Evolutionary conservation across 2,797 vertebrate genomes (phyloP), one percentile per base, ranked within the genome.

Genomic region (Prunella strophiata): DNA sequence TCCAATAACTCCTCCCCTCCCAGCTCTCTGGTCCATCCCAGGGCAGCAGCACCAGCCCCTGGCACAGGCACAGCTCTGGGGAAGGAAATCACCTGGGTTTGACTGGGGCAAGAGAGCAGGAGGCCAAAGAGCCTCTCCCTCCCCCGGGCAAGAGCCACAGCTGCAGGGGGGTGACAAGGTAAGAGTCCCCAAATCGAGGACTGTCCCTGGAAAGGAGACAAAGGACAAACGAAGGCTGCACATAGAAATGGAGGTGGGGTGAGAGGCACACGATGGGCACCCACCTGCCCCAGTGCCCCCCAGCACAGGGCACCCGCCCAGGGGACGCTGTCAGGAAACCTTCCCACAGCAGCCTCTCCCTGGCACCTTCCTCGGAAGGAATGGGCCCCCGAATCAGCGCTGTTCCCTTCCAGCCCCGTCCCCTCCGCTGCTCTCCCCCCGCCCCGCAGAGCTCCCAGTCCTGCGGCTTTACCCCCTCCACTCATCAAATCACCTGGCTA

Each of bases 401-500:
- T 70, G 32, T 32, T 57, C 88, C 65, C 51, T 76, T 57, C 54
- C 67, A 32, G n/a, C 32, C 58, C 40, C 8, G 1, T 6, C 13
- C 7, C 10, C 32, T 51, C 9, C 77, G 43, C 8, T 7, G 42
- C 43, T 72, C 61, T 57, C n/a, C 18, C 76, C 76, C 32, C 17
- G 38, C 40, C n/a, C 34, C 0, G 0, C 71, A 45, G 40, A 85
- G 78, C 59, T 59, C 91, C 85, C 50, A 66, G 36, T 83, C 93
- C 96, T 88, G 89, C 29, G 30, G 95, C 61, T 16, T 96, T 65
- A 63, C 72, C 29, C 57, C 51, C 77, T 71, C 94, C 74, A 95
- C 63, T 94, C 88, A 88, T 74, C 85, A 96, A 65, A 93, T 93
- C 94, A 92, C 85, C 91, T 58, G 86, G 93, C 97, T 97, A 94